Evolutionary conservation across 1,140 invertebrate species (phyloP), one percentile per base, ranked within the genome.

Genomic region (Pygmarrhopalites habei): DNA sequence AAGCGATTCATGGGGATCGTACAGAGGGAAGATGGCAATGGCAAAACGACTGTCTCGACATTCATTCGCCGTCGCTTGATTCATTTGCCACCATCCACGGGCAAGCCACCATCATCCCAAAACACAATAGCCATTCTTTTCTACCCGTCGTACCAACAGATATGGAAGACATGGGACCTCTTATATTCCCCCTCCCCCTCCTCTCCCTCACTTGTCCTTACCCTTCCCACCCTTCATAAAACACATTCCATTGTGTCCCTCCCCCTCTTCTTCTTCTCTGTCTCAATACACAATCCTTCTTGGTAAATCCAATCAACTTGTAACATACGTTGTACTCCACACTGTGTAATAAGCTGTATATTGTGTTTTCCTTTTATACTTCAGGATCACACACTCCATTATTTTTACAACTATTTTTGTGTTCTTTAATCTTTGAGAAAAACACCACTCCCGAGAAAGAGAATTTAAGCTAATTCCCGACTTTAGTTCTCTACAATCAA

Each of bases 1-100:
- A 65, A 69, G 64, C 65, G 65, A 67, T 67, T 67, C 58, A 59
- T 35, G 51, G 60, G 60, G 25, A 47, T 62, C 19, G 35, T 56
- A 62, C 25, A 26, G 3, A 29, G 29, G 60, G n/a, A n/a, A n/a
- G n/a, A n/a, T n/a, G n/a, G n/a, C n/a, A n/a, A 62, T 44, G 52
- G 51, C 60, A 46, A 62, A 62, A 55, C 3, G 39, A 56, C 60
- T 61, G 41, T 30, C 55, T 26, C 52, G 21, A 32, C 47, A 52
- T 52, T 39, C 39, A 56, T 62, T 47, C 25, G 4, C 30, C 46
- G 53, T 52, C 55, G 41, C 30, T 58, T 63, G 61, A 63, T 63
- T 63, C 61, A 63, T 63, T 51, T 52, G 14, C 49, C 49, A 29
- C 10, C 14, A 52, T 56, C 21, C 21, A 23, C 15, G 29, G 19